A percentile compares a stretch with the other conserved stretches of the same genome.
phyloP scores from a whole-genome alignment of 2,888 invertebrate species.

The Acheta domesticus region DNA sequence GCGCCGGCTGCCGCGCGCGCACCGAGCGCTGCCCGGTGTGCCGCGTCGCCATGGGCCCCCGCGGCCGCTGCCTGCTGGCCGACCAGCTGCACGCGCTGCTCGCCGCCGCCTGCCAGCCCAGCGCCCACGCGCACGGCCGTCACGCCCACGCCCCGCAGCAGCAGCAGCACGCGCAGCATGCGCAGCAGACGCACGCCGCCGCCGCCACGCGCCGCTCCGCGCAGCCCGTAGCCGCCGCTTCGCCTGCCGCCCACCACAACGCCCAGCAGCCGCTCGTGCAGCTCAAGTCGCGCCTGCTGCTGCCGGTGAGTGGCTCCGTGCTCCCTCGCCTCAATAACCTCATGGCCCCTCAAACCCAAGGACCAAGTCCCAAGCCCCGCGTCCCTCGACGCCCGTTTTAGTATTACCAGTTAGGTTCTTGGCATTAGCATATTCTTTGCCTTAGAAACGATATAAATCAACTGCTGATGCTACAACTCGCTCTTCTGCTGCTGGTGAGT shows the following conservation, averaged over 20 bases:
- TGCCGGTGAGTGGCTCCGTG: not conserved
- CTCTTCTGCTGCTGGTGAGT: no score
- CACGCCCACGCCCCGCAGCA: no score
- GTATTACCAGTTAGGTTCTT: no score
- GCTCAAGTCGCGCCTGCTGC: constrained; percentile 23
- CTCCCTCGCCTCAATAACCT: not conserved
- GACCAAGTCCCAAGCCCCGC: not conserved
- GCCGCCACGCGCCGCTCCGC: constrained; percentile 19
- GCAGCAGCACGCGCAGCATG: no score
- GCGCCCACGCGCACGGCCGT: no score
- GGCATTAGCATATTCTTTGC: no score
- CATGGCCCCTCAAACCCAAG: not conserved
- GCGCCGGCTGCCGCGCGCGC: constrained; percentile 50
- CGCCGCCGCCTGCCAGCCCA: constrained; percentile 12
- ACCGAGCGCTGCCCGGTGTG: constrained; percentile 51
- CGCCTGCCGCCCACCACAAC: not conserved
- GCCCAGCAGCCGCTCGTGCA: constrained; percentile 21
- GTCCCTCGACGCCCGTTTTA: no score
- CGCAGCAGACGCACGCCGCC: no score
- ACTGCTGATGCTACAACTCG: no score
- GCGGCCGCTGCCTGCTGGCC: constrained; percentile 51
- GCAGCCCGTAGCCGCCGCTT: not conserved
- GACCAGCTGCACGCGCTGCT: constrained; percentile 45
- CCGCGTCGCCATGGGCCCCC: constrained; percentile 49
- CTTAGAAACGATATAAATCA: no score